A percentile compares a stretch with the other conserved stretches of the same genome.
Evolutionary conservation across 2,888 invertebrate species (phyloP).

Genomic region (Pachliopta kotzebuea): DNA sequence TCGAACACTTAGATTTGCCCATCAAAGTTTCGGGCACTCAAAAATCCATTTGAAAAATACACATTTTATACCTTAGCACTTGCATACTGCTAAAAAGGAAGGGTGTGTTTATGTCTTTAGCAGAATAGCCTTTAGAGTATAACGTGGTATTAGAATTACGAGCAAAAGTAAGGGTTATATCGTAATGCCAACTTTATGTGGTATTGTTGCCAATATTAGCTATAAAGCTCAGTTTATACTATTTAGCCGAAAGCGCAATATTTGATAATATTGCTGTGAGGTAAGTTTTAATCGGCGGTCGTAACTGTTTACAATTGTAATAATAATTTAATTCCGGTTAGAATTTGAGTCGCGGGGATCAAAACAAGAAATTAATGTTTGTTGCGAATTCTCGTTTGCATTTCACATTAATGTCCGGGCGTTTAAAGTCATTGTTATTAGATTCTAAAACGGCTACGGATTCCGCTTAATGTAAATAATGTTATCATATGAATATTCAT

Average conservation of each 20-base stretch:
- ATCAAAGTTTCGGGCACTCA: conserved; percentile 77
- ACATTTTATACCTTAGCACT: conserved; percentile 55
- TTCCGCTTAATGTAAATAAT: conserved; percentile 32
- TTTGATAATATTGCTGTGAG: conserved; percentile 49
- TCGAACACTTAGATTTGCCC: conserved; percentile 73
- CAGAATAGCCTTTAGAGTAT: conserved; percentile 45
- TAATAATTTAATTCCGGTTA: conserved; percentile 72
- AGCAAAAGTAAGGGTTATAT: conserved; percentile 48
- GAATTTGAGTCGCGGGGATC: conserved; percentile 50
- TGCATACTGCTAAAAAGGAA: conserved; percentile 47
- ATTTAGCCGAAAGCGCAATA: conserved; percentile 39
- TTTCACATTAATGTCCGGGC: conserved; percentile 49
- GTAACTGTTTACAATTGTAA: conserved; percentile 74
- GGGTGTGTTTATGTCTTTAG: conserved; percentile 52
- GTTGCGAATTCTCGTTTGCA: conserved; percentile 48
- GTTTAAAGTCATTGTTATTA: conserved; percentile 50
- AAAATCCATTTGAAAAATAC: conserved; percentile 79
- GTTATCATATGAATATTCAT: conserved; percentile 11
- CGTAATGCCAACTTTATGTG: conserved; percentile 54
- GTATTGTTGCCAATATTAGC: conserved; percentile 55
- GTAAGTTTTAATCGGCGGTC: conserved; percentile 70
- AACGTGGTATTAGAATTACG: conserved; percentile 55
- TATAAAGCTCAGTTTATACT: conserved; percentile 52
- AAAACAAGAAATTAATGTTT: conserved; percentile 62
- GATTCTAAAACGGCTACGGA: conserved; percentile 45